A percentile compares a stretch with the other conserved stretches of the same genome.
These are phyloP conservation scores for Felis catus DNA, from an alignment of 2,113 vertebrate species.

Conservation along the genomic window DNA sequence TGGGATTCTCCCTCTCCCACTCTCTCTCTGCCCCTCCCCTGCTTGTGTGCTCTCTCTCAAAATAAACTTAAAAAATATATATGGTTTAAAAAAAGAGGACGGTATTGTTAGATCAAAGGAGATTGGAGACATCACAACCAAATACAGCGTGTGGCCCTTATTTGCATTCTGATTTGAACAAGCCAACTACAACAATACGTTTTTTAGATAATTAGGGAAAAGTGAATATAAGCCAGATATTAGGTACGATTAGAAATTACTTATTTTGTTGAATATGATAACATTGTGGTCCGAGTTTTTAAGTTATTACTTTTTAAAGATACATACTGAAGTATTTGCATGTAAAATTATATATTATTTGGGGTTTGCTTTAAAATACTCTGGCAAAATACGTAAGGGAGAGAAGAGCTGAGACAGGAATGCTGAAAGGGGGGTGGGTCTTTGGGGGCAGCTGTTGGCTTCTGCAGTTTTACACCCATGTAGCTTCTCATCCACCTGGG, in stretches of 20 bases:
- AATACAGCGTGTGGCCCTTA: not conserved
- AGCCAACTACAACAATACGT: not conserved
- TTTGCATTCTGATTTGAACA: not conserved
- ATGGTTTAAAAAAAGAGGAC: not conserved
- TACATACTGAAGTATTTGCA: not conserved
- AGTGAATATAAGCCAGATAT: not conserved
- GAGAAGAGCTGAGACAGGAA: not conserved
- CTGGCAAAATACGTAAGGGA: not conserved
- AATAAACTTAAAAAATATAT: too few species aligned
- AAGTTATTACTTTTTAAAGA: conserved; percentile 23
- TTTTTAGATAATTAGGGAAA: conserved; percentile 7
- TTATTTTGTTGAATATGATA: not conserved
- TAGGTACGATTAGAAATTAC: not conserved
- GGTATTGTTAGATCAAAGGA: not conserved
- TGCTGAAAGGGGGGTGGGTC: not conserved
- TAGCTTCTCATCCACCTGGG: not conserved
- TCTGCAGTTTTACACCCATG: not conserved
- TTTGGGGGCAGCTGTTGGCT: not conserved
- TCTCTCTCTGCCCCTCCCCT: too few species aligned
- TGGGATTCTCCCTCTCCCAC: too few species aligned
- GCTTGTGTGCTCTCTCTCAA: too few species aligned
- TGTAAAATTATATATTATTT: not conserved
- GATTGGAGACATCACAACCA: not conserved
- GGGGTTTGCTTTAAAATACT: conserved; percentile 27
- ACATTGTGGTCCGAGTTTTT: not conserved